These are phyloP conservation scores for Ictidomys tridecemlineatus DNA, from an alignment of 2,113 vertebrate genomes.

Conservation along the genomic window DNA sequence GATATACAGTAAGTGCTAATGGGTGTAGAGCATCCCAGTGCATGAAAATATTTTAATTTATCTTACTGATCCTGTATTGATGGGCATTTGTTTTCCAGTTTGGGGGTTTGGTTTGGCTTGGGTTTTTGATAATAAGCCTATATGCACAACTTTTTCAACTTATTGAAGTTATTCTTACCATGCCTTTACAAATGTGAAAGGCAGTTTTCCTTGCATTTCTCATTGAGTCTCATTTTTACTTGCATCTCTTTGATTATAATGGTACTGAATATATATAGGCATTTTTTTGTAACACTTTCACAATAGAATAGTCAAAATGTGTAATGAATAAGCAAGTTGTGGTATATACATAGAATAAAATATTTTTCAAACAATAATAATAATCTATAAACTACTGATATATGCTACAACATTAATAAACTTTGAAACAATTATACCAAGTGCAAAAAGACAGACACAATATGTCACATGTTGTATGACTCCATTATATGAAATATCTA, in stretches of 20 bases:
- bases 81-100: neutral
- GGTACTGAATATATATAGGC: neutral
- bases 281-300: too few relatives aligned
- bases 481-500: too few relatives aligned
- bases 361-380: too few relatives aligned
- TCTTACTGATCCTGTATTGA: neutral
- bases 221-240: neutral
- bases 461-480: too few relatives aligned
- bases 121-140: neutral
- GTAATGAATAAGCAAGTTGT: too few relatives aligned
- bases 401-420: too few relatives aligned
- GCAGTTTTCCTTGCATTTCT: neutral
- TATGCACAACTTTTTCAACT: neutral
- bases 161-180: neutral
- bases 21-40: neutral
- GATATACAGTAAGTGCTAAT: too few relatives aligned
- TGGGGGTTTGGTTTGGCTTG: neutral
- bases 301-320: too few relatives aligned
- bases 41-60: neutral
- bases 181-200: slow-evolving; percentile 43
- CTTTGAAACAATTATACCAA: too few relatives aligned
- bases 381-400: too few relatives aligned
- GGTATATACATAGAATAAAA: too few relatives aligned
- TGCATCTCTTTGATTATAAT: neutral
- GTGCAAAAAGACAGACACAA: too few relatives aligned